These are phyloP conservation scores for Schrankia costaestrigalis DNA, from an alignment of 2,888 invertebrate species.

Conservation along the genomic window DNA sequence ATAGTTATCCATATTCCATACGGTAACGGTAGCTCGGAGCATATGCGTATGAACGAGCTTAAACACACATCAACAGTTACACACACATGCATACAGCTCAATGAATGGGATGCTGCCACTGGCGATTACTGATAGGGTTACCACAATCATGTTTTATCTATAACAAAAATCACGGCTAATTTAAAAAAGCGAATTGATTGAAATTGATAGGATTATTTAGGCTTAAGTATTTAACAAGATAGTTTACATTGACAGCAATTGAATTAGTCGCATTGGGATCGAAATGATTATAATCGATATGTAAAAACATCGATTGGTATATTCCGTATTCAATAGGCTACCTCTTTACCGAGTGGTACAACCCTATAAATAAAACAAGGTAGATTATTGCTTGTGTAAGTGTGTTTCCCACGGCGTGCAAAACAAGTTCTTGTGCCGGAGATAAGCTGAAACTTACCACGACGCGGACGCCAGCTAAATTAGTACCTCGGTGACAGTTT, in stretches of 20 bases:
- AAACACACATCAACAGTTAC: conserved; percentile 19
- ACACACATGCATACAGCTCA: conserved; percentile 38
- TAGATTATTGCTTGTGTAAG: conserved; percentile 68
- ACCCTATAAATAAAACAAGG: conserved; percentile 68
- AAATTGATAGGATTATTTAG: conserved; percentile 28
- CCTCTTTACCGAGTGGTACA: conserved; percentile 39
- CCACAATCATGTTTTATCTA: conserved; percentile 36
- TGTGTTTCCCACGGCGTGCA: conserved; percentile 75
- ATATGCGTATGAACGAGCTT: conserved; percentile 29
- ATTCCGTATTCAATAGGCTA: conserved; percentile 28
- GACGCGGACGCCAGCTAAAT: conserved; percentile 66
- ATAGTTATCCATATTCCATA: conserved; percentile 45
- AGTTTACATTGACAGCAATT: conserved; percentile 23
- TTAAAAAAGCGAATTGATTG: conserved; percentile 30
- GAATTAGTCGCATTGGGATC: conserved; percentile 29
- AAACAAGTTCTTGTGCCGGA: conserved; percentile 67
- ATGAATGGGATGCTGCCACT: conserved; percentile 71
- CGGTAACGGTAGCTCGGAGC: conserved; percentile 55
- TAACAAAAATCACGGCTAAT: conserved; percentile 31
- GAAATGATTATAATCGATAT: conserved; percentile 36
- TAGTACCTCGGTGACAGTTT: conserved; percentile 73
- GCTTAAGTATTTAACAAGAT: conserved; percentile 22
- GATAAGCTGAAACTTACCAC: conserved; percentile 74
- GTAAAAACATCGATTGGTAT: conserved; percentile 43
- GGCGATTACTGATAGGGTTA: conserved; percentile 55